Base-by-base conservation (phyloP, 2,888 invertebrate species). In the Lasioglossum calceatum region DNA sequence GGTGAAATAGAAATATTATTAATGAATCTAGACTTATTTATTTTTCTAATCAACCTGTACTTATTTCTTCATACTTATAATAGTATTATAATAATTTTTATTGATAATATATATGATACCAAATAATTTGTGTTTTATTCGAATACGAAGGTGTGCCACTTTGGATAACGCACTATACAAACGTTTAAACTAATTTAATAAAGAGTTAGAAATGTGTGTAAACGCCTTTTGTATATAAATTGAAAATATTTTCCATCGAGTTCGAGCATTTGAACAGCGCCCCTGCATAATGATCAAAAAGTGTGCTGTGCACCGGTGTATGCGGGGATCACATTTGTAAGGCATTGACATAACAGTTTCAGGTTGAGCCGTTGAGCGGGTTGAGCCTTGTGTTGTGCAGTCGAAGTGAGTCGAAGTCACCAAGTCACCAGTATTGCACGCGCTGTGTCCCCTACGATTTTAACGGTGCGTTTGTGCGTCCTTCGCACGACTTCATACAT, bases 341-440 rank as follows among this genome's bases (percentile, higher is more conserved):
- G 87, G 87, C 84, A 87, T 78, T 71, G n/a, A 75, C 42, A 67
- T 47, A 82, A 83, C 70, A 79, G 77, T 74, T 72, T 84, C 80
- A 58, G 39, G 61, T 54, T 80, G n/a, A 54, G 75, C 72, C 80
- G 27, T 27, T 27, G 27, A 27, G 27, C 27, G 27, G 39, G 61
- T 54, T 80, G n/a, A 54, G 75, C 72, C 80, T 70, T 79, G 73
- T 78, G 82, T 71, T 79, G 70, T 78, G 82, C 58, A 78, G 81
- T 77, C 77, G 84, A 77, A 86, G 27, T 27, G 27, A 27, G 84
- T 70, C 75, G 72, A 71, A 87, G 84, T 70, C 75, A 76, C 74
- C 88, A 87, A 27, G 27, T 27, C 27, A 27, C 27, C 27, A 27
- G 88, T 87, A 75, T 78, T 79, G 81, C 74, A 74, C 82, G 87